Base-by-base conservation (phyloP, 2,888 invertebrate species). In the Anthrax anthrax region DNA sequence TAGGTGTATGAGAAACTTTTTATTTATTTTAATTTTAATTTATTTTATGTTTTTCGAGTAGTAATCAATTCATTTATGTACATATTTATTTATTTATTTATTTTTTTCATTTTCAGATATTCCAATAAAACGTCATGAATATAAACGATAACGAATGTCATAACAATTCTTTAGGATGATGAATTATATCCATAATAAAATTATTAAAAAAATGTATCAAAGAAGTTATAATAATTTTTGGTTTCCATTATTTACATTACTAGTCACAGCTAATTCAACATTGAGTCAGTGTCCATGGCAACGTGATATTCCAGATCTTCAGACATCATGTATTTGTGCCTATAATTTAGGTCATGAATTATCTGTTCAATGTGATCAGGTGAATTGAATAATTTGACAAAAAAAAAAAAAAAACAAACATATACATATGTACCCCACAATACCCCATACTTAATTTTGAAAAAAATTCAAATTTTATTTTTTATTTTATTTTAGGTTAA, bases 321-420 rank as follows among this genome's bases (percentile, higher is more conserved):
- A 87, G 60, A 77, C 84, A 42, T 80, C 86, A 40, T 92, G 92
- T 65, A 77, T 90, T 50, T 92, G 92, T 69, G 88, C 89, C 51
- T 82, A 83, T 65, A 90, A 89, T 64, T 72, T 87, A 51, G 87
- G 84, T 39, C 77, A 80, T 56, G 88, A 89, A 63, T 72, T 91
- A 14, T 88, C 88, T 32, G 84, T 91, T 52, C 90, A 91, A 69
- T 91, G 90, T 68, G 88, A 89, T 69, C 84, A 86, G 73, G 78
- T 77, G 66, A 56, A 49, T 48, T 18, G 18, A 4, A 36, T 16
- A 36, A 2, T 16, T 36, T 36, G 9, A 16, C 14, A 40, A 4
- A 42, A n/a, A n/a, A 13, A 37, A 1, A 10, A 4, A 8, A 12
- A 9, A 12, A 34, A 9, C 34, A 34, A 4, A 14, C n/a, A n/a